Conservation (phyloP, 2,797 vertebrate species). For the Diglossa cyanea region DNA sequence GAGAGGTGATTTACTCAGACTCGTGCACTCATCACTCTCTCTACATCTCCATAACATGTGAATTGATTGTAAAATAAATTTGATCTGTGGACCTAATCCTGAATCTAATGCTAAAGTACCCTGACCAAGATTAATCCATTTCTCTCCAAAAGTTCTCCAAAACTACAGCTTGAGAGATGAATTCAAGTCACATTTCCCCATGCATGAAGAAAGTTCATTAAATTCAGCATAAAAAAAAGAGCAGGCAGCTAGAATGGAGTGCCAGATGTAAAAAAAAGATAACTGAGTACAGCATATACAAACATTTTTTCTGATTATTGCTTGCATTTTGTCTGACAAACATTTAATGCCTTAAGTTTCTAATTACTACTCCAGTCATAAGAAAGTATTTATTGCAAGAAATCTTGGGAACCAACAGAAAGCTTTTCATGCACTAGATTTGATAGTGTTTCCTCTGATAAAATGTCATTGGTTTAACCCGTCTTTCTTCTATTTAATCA, state of each 20-base stretch:
- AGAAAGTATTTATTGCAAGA: conserved; percentile 10
- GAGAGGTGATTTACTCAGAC: background rate
- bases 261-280: background rate
- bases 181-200: background rate
- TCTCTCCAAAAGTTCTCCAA: background rate
- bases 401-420: background rate
- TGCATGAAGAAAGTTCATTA: background rate
- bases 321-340: background rate
- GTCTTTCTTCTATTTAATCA: conserved; percentile 65
- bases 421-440: background rate
- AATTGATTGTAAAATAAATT: background rate
- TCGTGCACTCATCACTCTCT: background rate
- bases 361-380: background rate
- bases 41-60: background rate
- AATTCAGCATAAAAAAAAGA: background rate
- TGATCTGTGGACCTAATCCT: background rate
- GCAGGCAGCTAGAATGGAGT: background rate
- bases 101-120: background rate
- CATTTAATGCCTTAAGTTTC: background rate
- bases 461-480: conserved; percentile 56
- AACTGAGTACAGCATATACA: background rate
- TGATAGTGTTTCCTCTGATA: conserved; percentile 49
- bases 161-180: background rate
- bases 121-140: background rate
- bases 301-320: background rate